phyloP scores from a whole-genome alignment of 2,888 invertebrate genomes.

The Brachylomia viminalis region DNA sequence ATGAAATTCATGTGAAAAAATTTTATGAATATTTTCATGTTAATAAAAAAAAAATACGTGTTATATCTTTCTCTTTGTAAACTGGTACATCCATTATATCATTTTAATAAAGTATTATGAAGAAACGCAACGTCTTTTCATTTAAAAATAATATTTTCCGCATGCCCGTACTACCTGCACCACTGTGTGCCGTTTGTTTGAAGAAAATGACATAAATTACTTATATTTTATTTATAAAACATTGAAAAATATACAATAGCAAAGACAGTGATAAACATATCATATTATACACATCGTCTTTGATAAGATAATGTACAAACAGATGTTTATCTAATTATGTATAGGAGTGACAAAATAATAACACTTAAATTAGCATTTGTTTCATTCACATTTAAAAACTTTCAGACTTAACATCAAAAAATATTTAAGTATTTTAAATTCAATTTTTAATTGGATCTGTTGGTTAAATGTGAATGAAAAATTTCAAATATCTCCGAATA shows the following conservation, averaged over 20 bases:
- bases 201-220: neutral
- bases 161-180: too few relatives aligned
- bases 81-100: too few relatives aligned
- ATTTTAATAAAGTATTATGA: too few relatives aligned
- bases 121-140: too few relatives aligned
- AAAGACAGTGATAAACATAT: conserved; percentile 21
- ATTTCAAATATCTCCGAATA: neutral
- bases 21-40: too few relatives aligned
- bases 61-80: too few relatives aligned
- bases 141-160: too few relatives aligned
- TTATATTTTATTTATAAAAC: conserved; percentile 22
- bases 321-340: conserved; percentile 24
- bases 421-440: too few relatives aligned
- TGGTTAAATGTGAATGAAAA: neutral
- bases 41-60: too few relatives aligned
- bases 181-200: neutral
- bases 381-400: neutral
- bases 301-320: conserved; percentile 46
- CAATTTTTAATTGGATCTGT: neutral
- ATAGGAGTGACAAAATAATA: conserved; percentile 25
- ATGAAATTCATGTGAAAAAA: too few relatives aligned
- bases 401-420: too few relatives aligned
- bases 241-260: conserved; percentile 8
- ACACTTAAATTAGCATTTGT: conserved; percentile 15
- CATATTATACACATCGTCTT: conserved; percentile 23